phyloP scores from a whole-genome alignment of 2,797 vertebrate species.

The Microctenopoma lineatum region DNA sequence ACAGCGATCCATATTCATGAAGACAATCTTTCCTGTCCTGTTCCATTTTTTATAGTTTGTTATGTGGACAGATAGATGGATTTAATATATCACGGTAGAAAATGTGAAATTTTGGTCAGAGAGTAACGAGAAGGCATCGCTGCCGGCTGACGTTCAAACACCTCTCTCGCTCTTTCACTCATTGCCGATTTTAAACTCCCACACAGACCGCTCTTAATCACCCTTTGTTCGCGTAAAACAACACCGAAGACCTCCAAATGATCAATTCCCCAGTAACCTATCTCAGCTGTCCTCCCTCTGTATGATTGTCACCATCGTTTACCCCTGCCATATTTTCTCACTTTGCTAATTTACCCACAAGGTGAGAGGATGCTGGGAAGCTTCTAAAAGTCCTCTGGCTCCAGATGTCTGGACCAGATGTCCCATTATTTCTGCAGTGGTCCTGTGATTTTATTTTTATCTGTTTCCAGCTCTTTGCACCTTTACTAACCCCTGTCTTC shows the following conservation, averaged over 20 bases:
- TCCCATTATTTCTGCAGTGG: slow-evolving; percentile 82
- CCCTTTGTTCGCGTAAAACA: slow-evolving; percentile 61
- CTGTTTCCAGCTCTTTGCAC: slow-evolving; percentile 70
- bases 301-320: slow-evolving; percentile 84
- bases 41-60: neutral
- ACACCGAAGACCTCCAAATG: slow-evolving; percentile 61
- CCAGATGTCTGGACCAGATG: slow-evolving; percentile 87
- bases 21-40: neutral
- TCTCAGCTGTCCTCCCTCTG: slow-evolving; percentile 73
- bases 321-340: slow-evolving; percentile 83
- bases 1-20: slow-evolving; percentile 8
- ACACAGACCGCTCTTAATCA: slow-evolving; percentile 52
- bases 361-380: slow-evolving; percentile 82
- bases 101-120: slow-evolving; percentile 35
- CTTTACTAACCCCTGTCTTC: slow-evolving; percentile 53
- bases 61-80: neutral
- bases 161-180: neutral
- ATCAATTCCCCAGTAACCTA: slow-evolving; percentile 67
- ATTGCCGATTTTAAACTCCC: slow-evolving; percentile 29
- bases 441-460: slow-evolving; percentile 76
- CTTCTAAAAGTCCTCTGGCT: slow-evolving; percentile 82
- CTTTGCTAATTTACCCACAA: slow-evolving; percentile 84
- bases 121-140: slow-evolving; percentile 48
- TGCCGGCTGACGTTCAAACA: slow-evolving; percentile 26
- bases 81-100: slow-evolving; percentile 37